Percentiles rank a stretch among this genome's conserved stretches.
Conservation (phyloP, 2,888 invertebrate species). For the Parnassius glacialis region DNA sequence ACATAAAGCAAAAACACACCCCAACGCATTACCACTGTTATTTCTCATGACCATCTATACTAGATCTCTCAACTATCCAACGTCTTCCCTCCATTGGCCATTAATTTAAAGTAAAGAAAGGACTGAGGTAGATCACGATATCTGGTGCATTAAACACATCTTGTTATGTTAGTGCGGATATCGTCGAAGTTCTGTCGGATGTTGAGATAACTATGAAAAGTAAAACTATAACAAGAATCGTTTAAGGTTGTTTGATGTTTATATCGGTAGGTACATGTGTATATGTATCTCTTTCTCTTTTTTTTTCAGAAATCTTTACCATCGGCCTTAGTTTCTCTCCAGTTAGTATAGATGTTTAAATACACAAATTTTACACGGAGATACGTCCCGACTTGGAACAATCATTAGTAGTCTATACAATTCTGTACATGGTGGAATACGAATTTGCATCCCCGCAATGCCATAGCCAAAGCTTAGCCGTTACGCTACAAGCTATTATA, state of each 20-base stretch:
- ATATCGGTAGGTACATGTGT: conserved; percentile 14
- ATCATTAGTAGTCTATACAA: too few species aligned
- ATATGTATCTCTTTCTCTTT: neutral
- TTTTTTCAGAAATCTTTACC: too few species aligned
- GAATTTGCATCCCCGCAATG: too few species aligned
- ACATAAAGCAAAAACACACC: conserved; percentile 81
- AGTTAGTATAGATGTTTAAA: too few species aligned
- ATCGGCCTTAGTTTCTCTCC: too few species aligned
- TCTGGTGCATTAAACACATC: conserved; percentile 62
- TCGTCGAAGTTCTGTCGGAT: conserved; percentile 66
- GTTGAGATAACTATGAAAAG: conserved; percentile 66
- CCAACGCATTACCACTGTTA: conserved; percentile 68
- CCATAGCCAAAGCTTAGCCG: too few species aligned
- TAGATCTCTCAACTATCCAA: conserved; percentile 42
- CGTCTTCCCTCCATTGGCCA: conserved; percentile 26
- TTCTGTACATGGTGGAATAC: too few species aligned
- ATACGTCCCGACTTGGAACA: too few species aligned
- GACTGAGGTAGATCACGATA: conserved; percentile 38
- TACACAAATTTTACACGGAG: too few species aligned
- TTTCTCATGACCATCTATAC: conserved; percentile 52
- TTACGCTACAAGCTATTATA: too few species aligned
- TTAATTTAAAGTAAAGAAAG: conserved; percentile 27
- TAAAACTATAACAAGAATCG: conserved; percentile 58
- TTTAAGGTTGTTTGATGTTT: conserved; percentile 31
- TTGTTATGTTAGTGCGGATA: conserved; percentile 70